Conservation (phyloP, 2,113 vertebrate genomes). For the Cepphus grylle region DNA sequence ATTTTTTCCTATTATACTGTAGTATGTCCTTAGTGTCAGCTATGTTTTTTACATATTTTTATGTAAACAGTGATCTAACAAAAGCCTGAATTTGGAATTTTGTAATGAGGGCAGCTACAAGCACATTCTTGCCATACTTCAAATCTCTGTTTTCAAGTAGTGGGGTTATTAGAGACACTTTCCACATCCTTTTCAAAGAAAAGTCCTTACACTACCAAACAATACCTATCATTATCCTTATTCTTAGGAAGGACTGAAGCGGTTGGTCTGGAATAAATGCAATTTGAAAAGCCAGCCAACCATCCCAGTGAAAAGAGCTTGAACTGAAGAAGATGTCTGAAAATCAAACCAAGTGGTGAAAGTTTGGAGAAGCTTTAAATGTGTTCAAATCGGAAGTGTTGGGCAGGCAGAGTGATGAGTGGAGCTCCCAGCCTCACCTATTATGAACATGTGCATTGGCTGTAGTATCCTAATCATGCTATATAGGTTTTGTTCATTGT, state of each 20-base stretch:
- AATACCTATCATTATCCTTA: not conserved
- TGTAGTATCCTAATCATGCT: not conserved
- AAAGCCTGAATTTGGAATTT: not conserved
- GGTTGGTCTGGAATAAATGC: constrained; percentile 23
- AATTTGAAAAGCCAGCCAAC: constrained; percentile 41
- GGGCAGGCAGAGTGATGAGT: not conserved
- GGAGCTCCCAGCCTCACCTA: not conserved
- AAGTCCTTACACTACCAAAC: not conserved
- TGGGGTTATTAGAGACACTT: not conserved
- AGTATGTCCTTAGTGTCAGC: not conserved
- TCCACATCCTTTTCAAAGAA: not conserved
- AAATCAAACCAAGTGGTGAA: not conserved
- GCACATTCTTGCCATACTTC: not conserved
- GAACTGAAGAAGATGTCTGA: not conserved
- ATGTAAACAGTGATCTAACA: not conserved
- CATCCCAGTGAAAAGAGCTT: not conserved
- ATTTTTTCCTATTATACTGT: not conserved
- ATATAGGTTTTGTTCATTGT: constrained; percentile 9
- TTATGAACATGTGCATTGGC: not conserved
- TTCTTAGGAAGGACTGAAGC: not conserved
- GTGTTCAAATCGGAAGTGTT: not conserved
- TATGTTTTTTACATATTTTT: not conserved
- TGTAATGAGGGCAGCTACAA: not conserved
- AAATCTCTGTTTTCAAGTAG: not conserved
- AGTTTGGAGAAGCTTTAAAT: constrained; percentile 8